phyloP scores from a whole-genome alignment of 53 echinoderm and acorn worm species.

The Echinarachnius parma region DNA sequence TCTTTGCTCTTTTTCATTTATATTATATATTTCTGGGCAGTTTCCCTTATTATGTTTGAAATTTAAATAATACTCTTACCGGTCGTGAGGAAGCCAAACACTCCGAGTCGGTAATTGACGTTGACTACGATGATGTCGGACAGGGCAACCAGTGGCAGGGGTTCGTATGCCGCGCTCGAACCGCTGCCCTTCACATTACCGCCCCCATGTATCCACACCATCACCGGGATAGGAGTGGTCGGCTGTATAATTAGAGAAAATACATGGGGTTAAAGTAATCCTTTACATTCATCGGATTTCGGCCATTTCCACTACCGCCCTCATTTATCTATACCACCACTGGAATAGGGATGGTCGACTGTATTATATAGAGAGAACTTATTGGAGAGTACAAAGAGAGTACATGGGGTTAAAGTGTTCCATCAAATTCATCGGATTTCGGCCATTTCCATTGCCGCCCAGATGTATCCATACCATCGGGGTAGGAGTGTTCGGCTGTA shows the following conservation, averaged over 20 bases:
- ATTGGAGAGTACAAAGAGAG: too few species aligned
- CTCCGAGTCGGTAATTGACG: constrained; percentile 62
- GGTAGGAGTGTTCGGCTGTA: too few species aligned
- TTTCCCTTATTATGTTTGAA: too few species aligned
- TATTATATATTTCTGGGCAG: too few species aligned
- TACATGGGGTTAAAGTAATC: neutral
- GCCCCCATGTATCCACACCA: constrained; percentile 68
- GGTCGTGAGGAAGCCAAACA: constrained; percentile 53
- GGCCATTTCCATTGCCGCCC: too few species aligned
- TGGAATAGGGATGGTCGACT: too few species aligned
- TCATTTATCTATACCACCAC: too few species aligned
- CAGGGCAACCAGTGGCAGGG: constrained; percentile 45
- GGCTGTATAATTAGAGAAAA: neutral
- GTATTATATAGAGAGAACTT: too few species aligned
- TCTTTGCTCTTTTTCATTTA: too few species aligned
- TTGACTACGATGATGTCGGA: constrained; percentile 56
- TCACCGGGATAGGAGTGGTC: constrained; percentile 19
- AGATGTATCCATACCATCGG: too few species aligned
- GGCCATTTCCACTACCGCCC: neutral
- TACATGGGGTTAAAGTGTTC: too few species aligned
- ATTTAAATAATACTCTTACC: constrained; percentile 28
- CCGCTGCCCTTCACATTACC: constrained; percentile 34
- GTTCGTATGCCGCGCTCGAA: constrained; percentile 40
- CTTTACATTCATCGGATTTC: neutral
- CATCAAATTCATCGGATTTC: too few species aligned